Base-by-base conservation (phyloP, 2,888 invertebrate genomes). In the Scelioninae gen. 2 region DNA sequence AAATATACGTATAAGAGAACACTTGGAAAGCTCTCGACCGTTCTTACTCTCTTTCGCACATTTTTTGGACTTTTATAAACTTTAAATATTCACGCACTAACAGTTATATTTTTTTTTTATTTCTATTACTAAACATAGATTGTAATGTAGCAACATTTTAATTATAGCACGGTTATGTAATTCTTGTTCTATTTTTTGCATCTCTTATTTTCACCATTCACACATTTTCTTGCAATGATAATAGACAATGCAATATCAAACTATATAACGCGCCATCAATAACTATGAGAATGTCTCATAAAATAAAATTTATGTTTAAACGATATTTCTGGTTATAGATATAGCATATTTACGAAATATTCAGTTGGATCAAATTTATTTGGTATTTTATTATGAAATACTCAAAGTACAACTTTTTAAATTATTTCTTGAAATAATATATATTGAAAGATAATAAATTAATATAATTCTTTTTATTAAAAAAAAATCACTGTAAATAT, bases 41-140 rank as follows among this genome's bases (percentile, higher is more conserved):
- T 25, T 64, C 28, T 45, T 37, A 43, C 22, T 28, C 55, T 35
- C 45, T 43, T 46, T 60, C 67, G 39, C 58, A 61, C 55, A 53
- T 64, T 58, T 28, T 63, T 58, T 39, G 19, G 53, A 58, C 52
- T 71, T 72, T 68, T 70, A 75, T 75, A 73, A 75, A 75, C 75
- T 73, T 75, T 63, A 50, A 71, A 68, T 68, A 64, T 70, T 71
- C 68, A 75, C 73, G 64, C 73, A 39, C 73, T 73, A 75, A 75
- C 75, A 75, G 50, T 70, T 67, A 75, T 75, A 75, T 72, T 46
- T 48, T 63, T n/a, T 57, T 63, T 65, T 45, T 53, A 15, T 55
- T 39, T 52, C 55, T 61, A 68, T 61, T 65, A 63, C 71, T 64
- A 71, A 71, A 71, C 65, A 71, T 71, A 71, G 52, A 71, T 53